Percentiles rank a stretch among this genome's conserved stretches.
Evolutionary conservation across 2,797 vertebrate genomes (phyloP).

Genomic region (Rachycentron canadum): DNA sequence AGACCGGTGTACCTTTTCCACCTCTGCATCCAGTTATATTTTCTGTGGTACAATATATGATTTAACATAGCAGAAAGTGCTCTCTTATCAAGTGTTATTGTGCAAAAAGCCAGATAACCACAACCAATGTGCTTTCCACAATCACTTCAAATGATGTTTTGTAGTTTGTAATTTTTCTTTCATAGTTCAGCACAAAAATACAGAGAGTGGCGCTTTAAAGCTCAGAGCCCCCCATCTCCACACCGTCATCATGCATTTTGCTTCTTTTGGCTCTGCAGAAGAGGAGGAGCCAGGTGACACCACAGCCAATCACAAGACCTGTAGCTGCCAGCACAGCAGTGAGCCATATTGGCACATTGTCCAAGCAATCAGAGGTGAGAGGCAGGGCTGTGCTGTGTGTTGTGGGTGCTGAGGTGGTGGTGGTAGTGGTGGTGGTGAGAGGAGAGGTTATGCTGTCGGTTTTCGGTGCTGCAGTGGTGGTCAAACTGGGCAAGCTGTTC

Average conservation of each 20-base stretch:
- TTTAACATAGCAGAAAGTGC: background rate
- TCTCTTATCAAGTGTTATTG: background rate
- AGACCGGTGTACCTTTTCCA: background rate
- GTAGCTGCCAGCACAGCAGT: conserved; percentile 80
- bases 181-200: conserved; percentile 4
- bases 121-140: conserved; percentile 2
- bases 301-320: conserved; percentile 82
- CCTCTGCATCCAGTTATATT: background rate
- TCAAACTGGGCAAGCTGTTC: conserved; percentile 81
- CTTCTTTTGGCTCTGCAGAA: conserved; percentile 65
- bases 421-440: conserved; percentile 27
- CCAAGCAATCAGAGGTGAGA: conserved; percentile 12
- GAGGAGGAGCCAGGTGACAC: conserved; percentile 73
- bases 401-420: background rate
- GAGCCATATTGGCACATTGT: conserved; percentile 83
- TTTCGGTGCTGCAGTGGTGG: conserved; percentile 32
- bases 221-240: conserved; percentile 47
- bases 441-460: background rate
- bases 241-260: background rate
- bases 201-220: conserved; percentile 69
- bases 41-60: conserved; percentile 2
- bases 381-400: conserved; percentile 15
- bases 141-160: conserved; percentile 6
- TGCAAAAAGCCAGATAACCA: background rate
- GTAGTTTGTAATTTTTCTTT: background rate